Conservation (phyloP, 2,113 vertebrate genomes). For the Barbus barbus region DNA sequence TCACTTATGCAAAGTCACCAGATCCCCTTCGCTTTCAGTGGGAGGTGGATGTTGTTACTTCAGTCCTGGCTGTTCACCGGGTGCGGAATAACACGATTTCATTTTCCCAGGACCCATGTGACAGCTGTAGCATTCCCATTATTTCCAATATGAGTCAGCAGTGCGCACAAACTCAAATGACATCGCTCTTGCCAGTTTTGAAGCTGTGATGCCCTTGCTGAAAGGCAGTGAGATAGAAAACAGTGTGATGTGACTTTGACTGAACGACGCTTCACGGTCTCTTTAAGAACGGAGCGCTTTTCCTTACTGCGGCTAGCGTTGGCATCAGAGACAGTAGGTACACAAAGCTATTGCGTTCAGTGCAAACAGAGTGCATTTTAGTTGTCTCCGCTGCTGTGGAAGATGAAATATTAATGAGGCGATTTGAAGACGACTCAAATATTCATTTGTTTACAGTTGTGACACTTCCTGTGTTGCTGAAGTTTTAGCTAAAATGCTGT, state of each 20-base stretch:
- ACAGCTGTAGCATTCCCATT: conserved; percentile 35
- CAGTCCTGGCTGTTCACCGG: background rate
- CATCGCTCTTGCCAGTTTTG: conserved; percentile 1
- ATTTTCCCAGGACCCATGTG: background rate
- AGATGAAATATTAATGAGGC: conserved; percentile 21
- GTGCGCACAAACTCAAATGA: background rate
- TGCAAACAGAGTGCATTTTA: background rate
- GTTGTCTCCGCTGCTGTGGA: conserved; percentile 9
- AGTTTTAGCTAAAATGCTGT: background rate
- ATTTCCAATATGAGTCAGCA: conserved; percentile 40
- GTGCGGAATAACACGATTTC: conserved; percentile 37
- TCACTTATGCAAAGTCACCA: conserved; percentile 20
- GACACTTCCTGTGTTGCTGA: conserved; percentile 5
- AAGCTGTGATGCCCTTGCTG: conserved; percentile 25
- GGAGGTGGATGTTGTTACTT: background rate
- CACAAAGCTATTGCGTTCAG: background rate
- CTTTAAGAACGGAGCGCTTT: background rate
- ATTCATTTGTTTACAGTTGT: conserved; percentile 29
- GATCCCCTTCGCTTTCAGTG: conserved; percentile 4
- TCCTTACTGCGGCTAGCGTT: background rate
- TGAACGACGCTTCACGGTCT: background rate
- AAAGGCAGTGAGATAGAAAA: conserved; percentile 16
- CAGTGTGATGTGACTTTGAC: conserved; percentile 21
- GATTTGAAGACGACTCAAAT: conserved; percentile 23
- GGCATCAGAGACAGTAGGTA: conserved; percentile 16